phyloP scores from a whole-genome alignment of 2,797 vertebrate genomes.

The Coendou prehensilis region DNA sequence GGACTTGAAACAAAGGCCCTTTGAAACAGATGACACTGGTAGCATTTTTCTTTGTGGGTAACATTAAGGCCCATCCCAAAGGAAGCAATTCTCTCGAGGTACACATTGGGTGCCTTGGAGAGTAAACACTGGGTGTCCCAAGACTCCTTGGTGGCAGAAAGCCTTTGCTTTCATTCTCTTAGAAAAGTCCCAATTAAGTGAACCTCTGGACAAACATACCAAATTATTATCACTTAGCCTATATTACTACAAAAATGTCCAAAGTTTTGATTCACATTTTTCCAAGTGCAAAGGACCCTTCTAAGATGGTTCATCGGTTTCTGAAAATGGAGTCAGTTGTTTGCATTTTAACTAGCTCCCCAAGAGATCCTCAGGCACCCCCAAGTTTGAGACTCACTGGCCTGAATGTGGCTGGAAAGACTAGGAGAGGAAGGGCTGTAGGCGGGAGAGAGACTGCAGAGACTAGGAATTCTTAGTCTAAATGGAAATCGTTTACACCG shows the following conservation, averaged over 20 bases:
- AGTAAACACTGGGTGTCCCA: background rate
- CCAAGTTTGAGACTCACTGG: background rate
- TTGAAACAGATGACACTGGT: background rate
- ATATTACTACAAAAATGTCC: background rate
- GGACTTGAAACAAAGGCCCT: slow-evolving; percentile 40
- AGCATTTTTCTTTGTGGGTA: background rate
- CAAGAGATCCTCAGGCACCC: background rate
- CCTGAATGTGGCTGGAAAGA: background rate
- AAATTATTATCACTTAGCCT: background rate
- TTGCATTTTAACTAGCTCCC: background rate
- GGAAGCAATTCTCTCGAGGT: background rate
- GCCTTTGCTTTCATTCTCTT: background rate
- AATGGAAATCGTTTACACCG: slow-evolving; percentile 73
- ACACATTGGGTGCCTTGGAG: background rate
- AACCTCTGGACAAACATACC: background rate
- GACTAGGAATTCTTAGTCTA: slow-evolving; percentile 51
- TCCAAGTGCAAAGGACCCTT: background rate
- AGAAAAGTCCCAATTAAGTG: slow-evolving; percentile 23
- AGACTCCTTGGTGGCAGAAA: background rate
- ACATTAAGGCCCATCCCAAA: background rate
- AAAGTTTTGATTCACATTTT: slow-evolving; percentile 31
- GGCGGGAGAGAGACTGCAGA: fast-evolving
- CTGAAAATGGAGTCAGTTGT: background rate
- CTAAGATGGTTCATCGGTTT: background rate
- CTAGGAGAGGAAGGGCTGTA: background rate